phyloP scores from a whole-genome alignment of 2,888 invertebrate species.

The Agriopis aurantiaria region DNA sequence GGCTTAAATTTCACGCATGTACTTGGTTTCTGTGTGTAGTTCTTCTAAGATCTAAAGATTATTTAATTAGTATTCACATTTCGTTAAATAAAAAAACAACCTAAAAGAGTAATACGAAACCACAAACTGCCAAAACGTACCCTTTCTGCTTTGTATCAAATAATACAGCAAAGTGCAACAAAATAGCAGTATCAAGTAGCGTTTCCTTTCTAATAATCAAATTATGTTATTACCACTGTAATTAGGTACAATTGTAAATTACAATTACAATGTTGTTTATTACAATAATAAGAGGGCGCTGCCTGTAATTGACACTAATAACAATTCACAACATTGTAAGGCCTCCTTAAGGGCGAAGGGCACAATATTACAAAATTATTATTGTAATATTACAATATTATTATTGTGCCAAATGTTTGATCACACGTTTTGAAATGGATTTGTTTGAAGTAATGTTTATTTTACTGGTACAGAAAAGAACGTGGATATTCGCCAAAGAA shows the following conservation, averaged over 20 bases:
- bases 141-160: neutral
- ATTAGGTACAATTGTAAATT: conserved; percentile 41
- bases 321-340: conserved; percentile 21
- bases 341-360: neutral
- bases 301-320: conserved; percentile 38
- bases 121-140: neutral
- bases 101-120: neutral
- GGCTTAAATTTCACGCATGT: no score
- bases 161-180: conserved; percentile 29
- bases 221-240: conserved; percentile 42
- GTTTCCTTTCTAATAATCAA: conserved; percentile 48
- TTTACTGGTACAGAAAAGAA: neutral
- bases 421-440: conserved; percentile 9
- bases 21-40: no score
- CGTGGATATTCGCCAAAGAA: no score
- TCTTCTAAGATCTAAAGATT: no score
- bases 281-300: conserved; percentile 6
- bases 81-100: neutral
- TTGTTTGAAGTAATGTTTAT: neutral
- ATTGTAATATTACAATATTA: no score
- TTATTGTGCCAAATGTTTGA: conserved; percentile 31
- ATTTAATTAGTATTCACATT: no score
- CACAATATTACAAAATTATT: no score
- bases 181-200: conserved; percentile 48
- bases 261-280: conserved; percentile 17